Percentiles rank a stretch among this genome's conserved stretches.
phyloP scores from a whole-genome alignment of 2,888 invertebrate species.

The Tribolium freemani region DNA sequence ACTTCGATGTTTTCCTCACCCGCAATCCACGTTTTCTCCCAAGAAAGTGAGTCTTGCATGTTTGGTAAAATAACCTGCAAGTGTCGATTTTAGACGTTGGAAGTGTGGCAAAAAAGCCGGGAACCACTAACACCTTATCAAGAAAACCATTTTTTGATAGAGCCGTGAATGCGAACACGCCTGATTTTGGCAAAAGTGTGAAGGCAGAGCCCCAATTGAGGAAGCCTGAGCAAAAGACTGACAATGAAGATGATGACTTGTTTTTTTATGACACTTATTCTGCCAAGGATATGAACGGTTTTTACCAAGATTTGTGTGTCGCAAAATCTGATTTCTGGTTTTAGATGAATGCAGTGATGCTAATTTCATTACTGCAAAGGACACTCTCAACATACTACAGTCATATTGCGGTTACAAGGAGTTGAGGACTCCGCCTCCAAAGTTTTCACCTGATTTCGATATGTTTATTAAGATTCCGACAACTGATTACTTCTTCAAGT shows the following conservation, averaged over 20 bases:
- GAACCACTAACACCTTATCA: constrained; percentile 31
- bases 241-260: constrained; percentile 40
- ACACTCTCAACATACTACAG: constrained; percentile 18
- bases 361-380: constrained; percentile 9
- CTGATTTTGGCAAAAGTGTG: constrained; percentile 40
- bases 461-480: neutral
- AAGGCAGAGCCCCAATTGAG: constrained; percentile 29
- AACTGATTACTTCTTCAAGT: neutral
- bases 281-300: constrained; percentile 48
- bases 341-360: constrained; percentile 42
- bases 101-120: constrained; percentile 50
- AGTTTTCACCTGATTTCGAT: neutral
- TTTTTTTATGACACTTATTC: constrained; percentile 50
- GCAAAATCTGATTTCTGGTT: neutral
- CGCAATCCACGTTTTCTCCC: constrained; percentile 26
- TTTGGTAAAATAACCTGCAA: neutral
- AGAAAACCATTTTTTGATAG: constrained; percentile 56
- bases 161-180: constrained; percentile 52
- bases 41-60: constrained; percentile 30
- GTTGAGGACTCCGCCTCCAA: constrained; percentile 9
- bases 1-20: constrained; percentile 37
- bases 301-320: neutral
- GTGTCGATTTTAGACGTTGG: constrained; percentile 34
- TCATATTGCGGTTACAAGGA: constrained; percentile 7
- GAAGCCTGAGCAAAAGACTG: constrained; percentile 5